A percentile compares a stretch with the other conserved stretches of the same genome.
Conservation (phyloP, 37 sponge, comb jelly and placozoan species). For the Theonella swinhoei region DNA sequence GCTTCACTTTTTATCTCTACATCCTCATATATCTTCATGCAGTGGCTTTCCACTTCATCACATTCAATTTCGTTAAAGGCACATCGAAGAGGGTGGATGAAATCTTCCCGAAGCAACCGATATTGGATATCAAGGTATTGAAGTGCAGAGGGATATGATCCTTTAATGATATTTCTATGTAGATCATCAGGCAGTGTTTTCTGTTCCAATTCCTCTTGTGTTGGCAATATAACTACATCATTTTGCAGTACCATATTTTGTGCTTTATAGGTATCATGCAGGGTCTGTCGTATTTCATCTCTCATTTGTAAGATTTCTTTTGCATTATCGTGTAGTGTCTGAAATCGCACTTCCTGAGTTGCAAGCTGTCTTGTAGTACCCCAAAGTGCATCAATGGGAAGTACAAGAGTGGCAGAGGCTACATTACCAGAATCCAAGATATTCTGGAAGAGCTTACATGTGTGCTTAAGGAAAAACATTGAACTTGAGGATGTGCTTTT, state of each 20-base stretch:
- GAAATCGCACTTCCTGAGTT: not conserved
- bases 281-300: not conserved
- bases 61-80: not conserved
- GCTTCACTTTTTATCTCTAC: conserved; percentile 15
- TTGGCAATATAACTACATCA: not conserved
- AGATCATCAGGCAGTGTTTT: not conserved
- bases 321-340: not conserved
- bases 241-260: not conserved
- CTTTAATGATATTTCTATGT: conserved; percentile 29
- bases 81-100: conserved; percentile 3
- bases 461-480: not conserved
- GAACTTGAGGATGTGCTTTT: not conserved
- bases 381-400: not conserved
- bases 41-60: conserved; percentile 15
- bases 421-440: not conserved
- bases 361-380: not conserved
- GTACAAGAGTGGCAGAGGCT: not conserved
- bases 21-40: conserved; percentile 50
- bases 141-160: conserved; percentile 22
- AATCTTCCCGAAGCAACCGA: conserved; percentile 64
- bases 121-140: conserved; percentile 64
- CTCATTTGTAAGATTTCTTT: not conserved
- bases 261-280: not conserved
- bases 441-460: not conserved
- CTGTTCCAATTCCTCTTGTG: not conserved